Evolutionary conservation across 2,888 invertebrate species (phyloP).

Genomic region (Yponomeuta evonymella): DNA sequence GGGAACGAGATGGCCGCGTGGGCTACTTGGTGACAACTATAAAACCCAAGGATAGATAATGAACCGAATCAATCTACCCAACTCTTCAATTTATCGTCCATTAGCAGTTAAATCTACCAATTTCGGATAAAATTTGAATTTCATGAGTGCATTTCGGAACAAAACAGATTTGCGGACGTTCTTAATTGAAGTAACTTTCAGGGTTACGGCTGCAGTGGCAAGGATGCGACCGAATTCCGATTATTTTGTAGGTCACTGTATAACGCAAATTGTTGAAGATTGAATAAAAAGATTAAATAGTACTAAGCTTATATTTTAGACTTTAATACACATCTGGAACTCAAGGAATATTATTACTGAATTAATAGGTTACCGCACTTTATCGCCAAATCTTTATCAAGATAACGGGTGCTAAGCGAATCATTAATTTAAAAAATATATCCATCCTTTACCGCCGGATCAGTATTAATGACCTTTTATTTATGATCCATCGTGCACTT

Average conservation of each 20-base stretch:
- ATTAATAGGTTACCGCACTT: no score
- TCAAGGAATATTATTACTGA: no score
- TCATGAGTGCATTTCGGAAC: conserved; percentile 19
- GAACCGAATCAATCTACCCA: conserved; percentile 31
- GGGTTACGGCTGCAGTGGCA: neutral
- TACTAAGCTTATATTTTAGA: no score
- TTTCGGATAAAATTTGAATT: conserved; percentile 17
- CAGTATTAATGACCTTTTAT: no score
- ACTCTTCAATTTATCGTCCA: conserved; percentile 42
- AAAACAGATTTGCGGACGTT: conserved; percentile 15
- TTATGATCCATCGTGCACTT: no score
- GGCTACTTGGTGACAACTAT: conserved; percentile 45
- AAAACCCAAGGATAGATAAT: conserved; percentile 53
- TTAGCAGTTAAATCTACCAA: conserved; percentile 34
- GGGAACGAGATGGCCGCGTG: neutral
- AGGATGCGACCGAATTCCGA: neutral
- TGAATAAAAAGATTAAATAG: no score
- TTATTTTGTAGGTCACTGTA: neutral
- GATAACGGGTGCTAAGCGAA: no score
- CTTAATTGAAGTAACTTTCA: neutral
- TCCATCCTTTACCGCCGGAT: no score
- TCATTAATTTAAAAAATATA: no score
- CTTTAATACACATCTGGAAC: no score
- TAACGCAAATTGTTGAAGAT: neutral
- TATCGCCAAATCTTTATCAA: no score